Percentiles rank a stretch among this genome's conserved stretches.
Conservation (phyloP, 2,888 invertebrate genomes). For the Rhaphigaster nebulosa region DNA sequence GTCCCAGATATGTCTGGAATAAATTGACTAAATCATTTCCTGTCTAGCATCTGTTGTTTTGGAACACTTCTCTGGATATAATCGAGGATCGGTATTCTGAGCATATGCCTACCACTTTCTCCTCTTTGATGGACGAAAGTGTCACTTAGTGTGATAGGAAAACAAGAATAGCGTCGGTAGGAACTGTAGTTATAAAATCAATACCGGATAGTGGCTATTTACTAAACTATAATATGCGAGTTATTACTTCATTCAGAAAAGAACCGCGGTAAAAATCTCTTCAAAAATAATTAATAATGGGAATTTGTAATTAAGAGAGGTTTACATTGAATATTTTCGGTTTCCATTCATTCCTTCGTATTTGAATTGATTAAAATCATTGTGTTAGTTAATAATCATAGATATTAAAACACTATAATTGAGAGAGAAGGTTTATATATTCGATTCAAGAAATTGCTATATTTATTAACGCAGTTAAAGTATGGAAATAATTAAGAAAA, state of each 20-base stretch:
- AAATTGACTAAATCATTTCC: not conserved
- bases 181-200: not conserved
- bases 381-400: not conserved
- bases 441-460: too few species aligned
- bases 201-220: not conserved
- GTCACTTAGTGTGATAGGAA: not conserved
- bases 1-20: not conserved
- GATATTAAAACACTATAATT: not conserved
- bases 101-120: not conserved
- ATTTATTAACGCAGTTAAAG: too few species aligned
- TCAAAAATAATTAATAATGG: not conserved
- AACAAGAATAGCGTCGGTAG: not conserved
- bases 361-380: not conserved
- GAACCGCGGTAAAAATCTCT: not conserved
- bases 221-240: not conserved
- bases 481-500: too few species aligned
- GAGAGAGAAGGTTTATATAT: too few species aligned
- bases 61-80: conserved; percentile 1
- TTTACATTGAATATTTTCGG: not conserved
- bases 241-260: not conserved
- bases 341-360: not conserved
- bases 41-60: not conserved
- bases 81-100: conserved; percentile 1
- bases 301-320: not conserved
- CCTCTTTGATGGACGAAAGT: not conserved